Evolutionary conservation across 2,797 vertebrate species (phyloP), one percentile per base, ranked within the genome.

Genomic region (Chaetodon trifasciatus): DNA sequence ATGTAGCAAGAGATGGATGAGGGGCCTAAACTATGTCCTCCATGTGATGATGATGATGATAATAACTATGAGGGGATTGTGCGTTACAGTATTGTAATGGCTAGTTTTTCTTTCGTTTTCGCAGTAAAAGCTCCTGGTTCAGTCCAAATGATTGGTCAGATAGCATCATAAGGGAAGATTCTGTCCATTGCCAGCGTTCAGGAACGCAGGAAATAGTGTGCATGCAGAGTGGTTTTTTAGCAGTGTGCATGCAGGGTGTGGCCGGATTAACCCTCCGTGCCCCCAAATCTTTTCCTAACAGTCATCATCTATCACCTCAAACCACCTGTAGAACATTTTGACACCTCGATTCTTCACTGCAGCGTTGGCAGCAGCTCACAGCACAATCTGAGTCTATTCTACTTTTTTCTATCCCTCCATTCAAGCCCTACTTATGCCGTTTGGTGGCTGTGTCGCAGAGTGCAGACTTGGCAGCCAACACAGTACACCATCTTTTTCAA

Each of bases 401-500:
- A 17, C 67, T 79, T 23, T 19, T 39, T 28, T 61, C 16, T n/a
- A 1, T 80, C 21, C 7, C 37, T 75, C 35, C 40, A 13, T 56
- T 79, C 4, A 46, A 66, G 58, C 15, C 23, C 39, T 2, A 5
- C 49, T 66, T 15, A 2, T 35, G 35, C 6, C 11, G 17, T 44
- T 76, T 3, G 72, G 55, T 52, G 44, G 44, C 70, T 65, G 17
- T 47, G 57, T 46, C 47, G 52, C 74, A 52, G 56, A 71, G 70
- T 65, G 67, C 65, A 42, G 69, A 78, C 64, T 69, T 70, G 78
- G 80, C 82, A 78, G 57, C 52, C 52, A 5, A 28, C 40, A 37
- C 12, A 4, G 42, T 11, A 1, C 35, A 6, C 4, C 5, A 7
- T 73, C 42, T 62, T 75, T 56, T 82, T 61, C 40, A 58, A 49